Base-by-base conservation (phyloP, 92 coral and sea anemone genomes). In the Porites cylindrica region DNA sequence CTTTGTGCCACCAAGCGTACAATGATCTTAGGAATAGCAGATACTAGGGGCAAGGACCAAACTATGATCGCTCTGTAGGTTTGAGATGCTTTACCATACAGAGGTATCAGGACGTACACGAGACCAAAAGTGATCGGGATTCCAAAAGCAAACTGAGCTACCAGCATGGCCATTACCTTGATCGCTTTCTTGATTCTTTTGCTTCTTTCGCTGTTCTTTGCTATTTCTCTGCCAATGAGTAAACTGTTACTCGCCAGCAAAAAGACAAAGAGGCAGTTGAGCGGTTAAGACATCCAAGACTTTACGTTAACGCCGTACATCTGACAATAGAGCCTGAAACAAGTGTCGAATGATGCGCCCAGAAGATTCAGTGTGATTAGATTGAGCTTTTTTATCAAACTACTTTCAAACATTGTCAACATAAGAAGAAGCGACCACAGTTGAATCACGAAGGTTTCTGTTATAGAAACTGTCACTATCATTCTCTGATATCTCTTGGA, bases 281-380 rank as follows among this genome's bases (percentile, higher is more conserved):
- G 77, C 1, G 90, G 89, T 26, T 68, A 75, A 3, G 84, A 66
- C 91, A 79, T 79, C 93, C 96, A 90, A 2, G 86, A 53, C 51
- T 29, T 7, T 24, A 83, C 69, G 72, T 86, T 90, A 51, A 90
- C 69, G 4, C 85, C 96, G 24, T 21, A 93, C 8, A 93, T 53
- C 61, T 86, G 89, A 17, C 87, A 75, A 52, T 6, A 72, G 2
- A 93, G 92, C 8, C 91, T 74, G 75, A 83, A 93, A 0, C 66
- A 79, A 72, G 85, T 72, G 65, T 93, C 96, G 1, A 66, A 29
- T 58, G 90, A 90, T 8, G 93, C 91, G 18, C 78, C 93, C 38
- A 92, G 76, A 4, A 92, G 85, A 73, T 74, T 90, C 2, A 86
- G 65, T 8, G 82, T 75, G 10, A 87, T 71, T 0, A 92, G 74